Conservation (phyloP, 2,113 vertebrate species). For the Mirza zaza region DNA sequence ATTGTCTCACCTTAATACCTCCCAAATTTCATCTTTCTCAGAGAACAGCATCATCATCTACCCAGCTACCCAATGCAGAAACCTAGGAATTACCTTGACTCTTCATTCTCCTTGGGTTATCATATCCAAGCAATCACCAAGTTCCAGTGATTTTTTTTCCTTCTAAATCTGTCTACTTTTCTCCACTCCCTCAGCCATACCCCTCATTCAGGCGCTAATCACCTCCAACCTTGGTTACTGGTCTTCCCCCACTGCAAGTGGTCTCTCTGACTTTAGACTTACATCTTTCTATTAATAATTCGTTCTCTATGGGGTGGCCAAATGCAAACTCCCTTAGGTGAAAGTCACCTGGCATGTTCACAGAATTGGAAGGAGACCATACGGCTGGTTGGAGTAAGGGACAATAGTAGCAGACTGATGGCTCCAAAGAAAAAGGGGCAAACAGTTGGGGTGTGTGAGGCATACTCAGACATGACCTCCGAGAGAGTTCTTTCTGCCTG, state of each 20-base stretch:
- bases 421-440: neutral
- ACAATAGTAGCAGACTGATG: neutral
- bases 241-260: neutral
- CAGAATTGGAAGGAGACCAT: neutral
- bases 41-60: neutral
- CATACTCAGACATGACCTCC: neutral
- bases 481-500: neutral
- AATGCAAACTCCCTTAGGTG: neutral
- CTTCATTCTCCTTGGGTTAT: neutral
- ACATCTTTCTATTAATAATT: neutral
- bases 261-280: neutral
- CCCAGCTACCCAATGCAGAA: neutral
- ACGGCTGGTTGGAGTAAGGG: neutral
- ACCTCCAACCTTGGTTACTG: neutral
- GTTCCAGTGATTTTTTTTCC: neutral
- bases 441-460: neutral
- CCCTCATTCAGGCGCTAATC: neutral
- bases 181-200: neutral
- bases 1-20: neutral
- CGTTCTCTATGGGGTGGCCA: neutral
- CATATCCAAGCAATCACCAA: constrained; percentile 2
- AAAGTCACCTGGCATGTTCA: neutral
- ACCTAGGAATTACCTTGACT: neutral
- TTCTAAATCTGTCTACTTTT: neutral
- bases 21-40: neutral